Evolutionary conservation across 2,888 invertebrate genomes (phyloP).

Genomic region (Lycophotia porphyrea): DNA sequence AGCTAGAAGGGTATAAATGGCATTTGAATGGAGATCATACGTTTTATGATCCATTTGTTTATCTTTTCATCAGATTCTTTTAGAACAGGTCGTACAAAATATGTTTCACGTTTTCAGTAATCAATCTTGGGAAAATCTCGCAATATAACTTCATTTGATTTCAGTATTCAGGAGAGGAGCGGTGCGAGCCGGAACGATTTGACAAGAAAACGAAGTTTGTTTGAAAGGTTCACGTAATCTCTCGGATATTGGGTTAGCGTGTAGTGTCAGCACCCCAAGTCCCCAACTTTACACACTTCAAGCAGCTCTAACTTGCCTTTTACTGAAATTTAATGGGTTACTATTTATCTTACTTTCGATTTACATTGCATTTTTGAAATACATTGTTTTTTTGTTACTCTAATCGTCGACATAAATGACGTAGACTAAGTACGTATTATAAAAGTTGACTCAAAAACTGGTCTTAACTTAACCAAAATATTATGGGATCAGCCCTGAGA

Average conservation of each 20-base stretch:
- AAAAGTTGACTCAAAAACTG: background rate
- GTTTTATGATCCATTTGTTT: background rate
- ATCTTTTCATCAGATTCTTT: background rate
- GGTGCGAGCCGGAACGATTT: background rate
- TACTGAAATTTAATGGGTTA: constrained; percentile 1
- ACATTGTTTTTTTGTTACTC: background rate
- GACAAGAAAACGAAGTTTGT: constrained; percentile 24
- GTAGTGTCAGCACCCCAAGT: background rate
- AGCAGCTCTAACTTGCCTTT: constrained; percentile 7
- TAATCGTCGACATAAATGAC: background rate
- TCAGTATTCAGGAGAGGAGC: background rate
- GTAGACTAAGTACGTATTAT: background rate
- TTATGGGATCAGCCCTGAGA: background rate
- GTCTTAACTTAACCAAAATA: background rate
- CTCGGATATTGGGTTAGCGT: constrained; percentile 19
- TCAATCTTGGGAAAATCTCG: background rate
- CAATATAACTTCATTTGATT: constrained; percentile 2
- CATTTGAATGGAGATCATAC: background rate
- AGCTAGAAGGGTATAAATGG: background rate
- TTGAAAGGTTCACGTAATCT: constrained; percentile 19
- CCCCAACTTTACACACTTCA: background rate
- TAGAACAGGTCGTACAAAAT: background rate
- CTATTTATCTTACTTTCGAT: background rate
- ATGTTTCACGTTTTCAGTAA: background rate
- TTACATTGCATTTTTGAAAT: background rate